Evolutionary conservation across 2,113 vertebrate species (phyloP), one percentile per base, ranked within the genome.

Genomic region (Chaetops frenatus): DNA sequence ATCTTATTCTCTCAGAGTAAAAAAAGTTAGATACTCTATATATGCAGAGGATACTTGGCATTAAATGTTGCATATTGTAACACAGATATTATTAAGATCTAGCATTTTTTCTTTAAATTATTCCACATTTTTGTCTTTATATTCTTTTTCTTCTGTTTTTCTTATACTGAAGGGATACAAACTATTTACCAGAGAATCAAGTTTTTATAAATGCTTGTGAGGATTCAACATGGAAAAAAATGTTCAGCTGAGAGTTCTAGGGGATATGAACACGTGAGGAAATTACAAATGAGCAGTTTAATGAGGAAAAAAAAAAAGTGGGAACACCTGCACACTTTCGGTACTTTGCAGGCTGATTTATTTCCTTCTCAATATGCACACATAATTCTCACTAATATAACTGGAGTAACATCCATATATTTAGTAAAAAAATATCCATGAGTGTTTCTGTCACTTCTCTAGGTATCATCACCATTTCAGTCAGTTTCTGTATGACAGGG

Each of bases 251-350:
- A 90, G 50, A 92, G 18, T 38, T 89, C 27, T 73, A 81, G 67
- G 24, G 9, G 9, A 70, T 67, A 56, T 15, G 79, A 92, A 93
- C 86, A 73, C 27, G 65, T 12, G 50, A 24, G 47, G 47, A 92
- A 88, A 81, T 60, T 91, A 85, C 23, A 95, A 87, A 93, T 79
- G 45, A 89, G 28, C 10, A 35, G 48, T 73, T 93, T 86, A 95
- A 95, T 88, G 56, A 72, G n/a, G 76, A 90, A 93, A 92, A 90
- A 92, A 71, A 42, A 81, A 88, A 97, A 94, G 35, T 40, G n/a
- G 17, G 36, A 96, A 88, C 65, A 86, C 31, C 58, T 94, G 57
- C 2, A 3, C 33, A 92, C 9, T 57, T 89, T 89, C 40, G 24
- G 8, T 90, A 24, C 12, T 94, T 90, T 86, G n/a, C 13, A 86